phyloP scores from a whole-genome alignment of 2,888 invertebrate genomes.

The Gisinianus flammeolus region DNA sequence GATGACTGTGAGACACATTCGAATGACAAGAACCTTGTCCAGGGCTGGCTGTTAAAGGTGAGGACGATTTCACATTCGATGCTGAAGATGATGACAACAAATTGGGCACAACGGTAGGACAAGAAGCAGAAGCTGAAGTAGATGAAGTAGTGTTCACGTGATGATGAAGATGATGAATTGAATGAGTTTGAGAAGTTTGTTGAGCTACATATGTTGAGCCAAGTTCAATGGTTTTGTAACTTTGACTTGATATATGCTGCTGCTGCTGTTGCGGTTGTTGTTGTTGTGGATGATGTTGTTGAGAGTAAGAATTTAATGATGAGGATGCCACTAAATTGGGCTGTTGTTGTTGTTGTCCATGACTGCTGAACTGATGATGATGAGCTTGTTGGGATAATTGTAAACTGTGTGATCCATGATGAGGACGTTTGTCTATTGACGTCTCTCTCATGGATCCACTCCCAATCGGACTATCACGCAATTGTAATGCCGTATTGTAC shows the following conservation, averaged over 20 bases:
- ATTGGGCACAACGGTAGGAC: slow-evolving; percentile 25
- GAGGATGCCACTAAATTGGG: no score
- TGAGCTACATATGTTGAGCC: neutral
- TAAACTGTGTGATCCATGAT: no score
- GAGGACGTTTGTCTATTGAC: no score
- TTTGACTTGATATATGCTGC: neutral
- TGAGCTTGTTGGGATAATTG: no score
- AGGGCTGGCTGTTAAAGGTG: neutral
- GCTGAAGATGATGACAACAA: neutral
- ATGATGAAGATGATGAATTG: neutral
- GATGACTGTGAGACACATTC: neutral
- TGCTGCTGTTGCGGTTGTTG: neutral
- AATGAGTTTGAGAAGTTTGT: neutral
- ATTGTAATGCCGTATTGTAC: neutral
- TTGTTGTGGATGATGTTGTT: neutral
- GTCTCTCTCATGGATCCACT: no score
- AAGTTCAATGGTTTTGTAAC: slow-evolving; percentile 11
- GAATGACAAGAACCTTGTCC: no score
- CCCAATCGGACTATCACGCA: neutral
- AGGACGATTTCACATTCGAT: slow-evolving; percentile 3
- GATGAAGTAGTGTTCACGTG: neutral
- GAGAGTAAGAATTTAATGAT: no score
- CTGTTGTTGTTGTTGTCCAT: no score
- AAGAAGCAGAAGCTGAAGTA: neutral
- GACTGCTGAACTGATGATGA: no score